Evolutionary conservation across 2,113 vertebrate species (phyloP), one percentile per base, ranked within the genome.

Genomic region (Paraplagusia blochii): DNA sequence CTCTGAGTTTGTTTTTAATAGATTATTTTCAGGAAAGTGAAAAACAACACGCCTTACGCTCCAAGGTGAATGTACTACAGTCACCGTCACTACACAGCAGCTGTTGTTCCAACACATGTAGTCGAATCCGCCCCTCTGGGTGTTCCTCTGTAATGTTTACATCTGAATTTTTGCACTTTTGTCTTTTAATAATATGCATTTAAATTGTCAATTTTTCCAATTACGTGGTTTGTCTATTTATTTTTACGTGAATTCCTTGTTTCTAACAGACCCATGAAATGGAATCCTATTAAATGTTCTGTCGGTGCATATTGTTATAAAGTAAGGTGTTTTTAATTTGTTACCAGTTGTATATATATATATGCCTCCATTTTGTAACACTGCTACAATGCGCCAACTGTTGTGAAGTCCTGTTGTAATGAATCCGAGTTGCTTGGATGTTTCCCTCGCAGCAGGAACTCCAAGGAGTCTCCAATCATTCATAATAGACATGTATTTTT

Each of bases 121-220:
- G 15, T 38, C 11, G 42, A 10, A 44, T 39, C 16, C 8, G 33
- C 46, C 42, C 22, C 3, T 7, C 53, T n/a, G 18, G 48, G 44
- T 3, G 44, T 43, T 15, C 13, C 46, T 59, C 34, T 8, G 16
- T 55, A 18, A 29, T 56, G 49, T 78, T 76, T 66, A 54, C 60
- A 36, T 55, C 44, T 44, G 56, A 78, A 55, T 58, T 46, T 16
- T 68, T 70, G 79, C 79, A 84, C 79, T 84, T 82, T 78, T 76
- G 45, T 2, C 68, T 67, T 38, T 70, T 67, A 42, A 10, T 39
- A 19, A 75, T 67, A 62, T 71, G 46, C 58, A 69, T 79, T 43
- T 35, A 11, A 40, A 49, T 14, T 65, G 9, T 67, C 40, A 11
- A 43, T 53, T 61, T 47, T 38, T 15, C 18, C 38, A 7, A 53